Evolutionary conservation across 2,797 vertebrate genomes (phyloP).

Genomic region (Cirrhinus mrigala): DNA sequence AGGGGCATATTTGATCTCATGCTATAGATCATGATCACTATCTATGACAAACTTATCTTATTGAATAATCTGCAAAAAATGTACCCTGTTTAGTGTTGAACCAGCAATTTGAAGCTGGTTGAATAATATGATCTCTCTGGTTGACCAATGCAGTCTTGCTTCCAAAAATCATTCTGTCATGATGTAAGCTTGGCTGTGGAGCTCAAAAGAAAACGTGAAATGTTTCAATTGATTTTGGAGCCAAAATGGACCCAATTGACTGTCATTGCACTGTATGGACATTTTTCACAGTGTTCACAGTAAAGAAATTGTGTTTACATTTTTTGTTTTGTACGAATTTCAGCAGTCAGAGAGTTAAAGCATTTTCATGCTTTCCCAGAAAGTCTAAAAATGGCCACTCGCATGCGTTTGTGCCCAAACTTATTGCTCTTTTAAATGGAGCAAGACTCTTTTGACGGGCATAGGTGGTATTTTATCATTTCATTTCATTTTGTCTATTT

Average conservation of each 20-base stretch:
- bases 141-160: background rate
- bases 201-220: background rate
- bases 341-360: constrained; percentile 56
- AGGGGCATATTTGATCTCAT: constrained; percentile 36
- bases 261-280: background rate
- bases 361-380: constrained; percentile 68
- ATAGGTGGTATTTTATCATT: constrained; percentile 83
- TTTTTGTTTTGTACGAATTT: constrained; percentile 26
- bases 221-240: background rate
- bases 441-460: constrained; percentile 71
- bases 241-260: background rate
- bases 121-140: background rate
- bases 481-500: constrained; percentile 78
- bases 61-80: background rate
- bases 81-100: background rate
- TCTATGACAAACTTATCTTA: constrained; percentile 37
- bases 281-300: background rate
- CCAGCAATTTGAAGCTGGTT: background rate
- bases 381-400: constrained; percentile 60
- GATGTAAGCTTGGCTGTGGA: background rate
- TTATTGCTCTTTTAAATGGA: constrained; percentile 68
- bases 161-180: background rate
- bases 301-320: background rate
- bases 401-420: constrained; percentile 70
- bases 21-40: constrained; percentile 34